A percentile compares a stretch with the other conserved stretches of the same genome.
Evolutionary conservation across 2,797 vertebrate genomes (phyloP).

Genomic region (Eulemur albifrons): DNA sequence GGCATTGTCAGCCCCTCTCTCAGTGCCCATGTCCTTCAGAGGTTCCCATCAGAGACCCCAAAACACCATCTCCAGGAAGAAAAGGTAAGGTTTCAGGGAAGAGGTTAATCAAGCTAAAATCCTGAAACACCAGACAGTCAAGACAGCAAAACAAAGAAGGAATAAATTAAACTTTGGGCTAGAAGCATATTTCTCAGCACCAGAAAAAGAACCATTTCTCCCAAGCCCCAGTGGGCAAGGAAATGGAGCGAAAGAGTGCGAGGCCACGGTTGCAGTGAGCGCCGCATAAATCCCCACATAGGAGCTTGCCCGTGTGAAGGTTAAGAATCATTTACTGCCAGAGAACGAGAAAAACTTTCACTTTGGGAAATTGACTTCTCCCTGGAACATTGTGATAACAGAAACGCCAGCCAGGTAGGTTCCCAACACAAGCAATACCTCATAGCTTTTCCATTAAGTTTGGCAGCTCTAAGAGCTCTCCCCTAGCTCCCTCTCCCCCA

Average conservation of each 20-base stretch:
- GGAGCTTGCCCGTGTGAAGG: neutral
- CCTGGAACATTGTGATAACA: fast-evolving
- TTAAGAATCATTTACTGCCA: neutral
- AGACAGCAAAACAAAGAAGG: neutral
- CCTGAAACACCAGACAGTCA: neutral
- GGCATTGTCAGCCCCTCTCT: neutral
- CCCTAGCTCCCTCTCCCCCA: neutral
- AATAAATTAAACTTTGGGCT: neutral
- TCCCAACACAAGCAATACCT: neutral
- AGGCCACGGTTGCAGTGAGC: neutral
- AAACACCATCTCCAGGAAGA: neutral
- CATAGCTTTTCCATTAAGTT: neutral
- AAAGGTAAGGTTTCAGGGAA: neutral
- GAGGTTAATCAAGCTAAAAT: neutral
- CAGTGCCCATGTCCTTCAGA: neutral
- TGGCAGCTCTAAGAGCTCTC: neutral
- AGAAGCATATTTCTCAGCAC: neutral
- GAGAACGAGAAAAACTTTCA: neutral
- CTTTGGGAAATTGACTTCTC: neutral
- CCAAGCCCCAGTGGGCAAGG: neutral
- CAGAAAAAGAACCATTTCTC: neutral
- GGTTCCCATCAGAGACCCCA: neutral
- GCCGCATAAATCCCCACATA: neutral
- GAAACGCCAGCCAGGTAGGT: neutral
- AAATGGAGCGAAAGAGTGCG: neutral